Percentiles rank a stretch among this genome's conserved stretches.
phyloP scores from a whole-genome alignment of 92 coral and sea anemone genomes.

The Porites lobata region DNA sequence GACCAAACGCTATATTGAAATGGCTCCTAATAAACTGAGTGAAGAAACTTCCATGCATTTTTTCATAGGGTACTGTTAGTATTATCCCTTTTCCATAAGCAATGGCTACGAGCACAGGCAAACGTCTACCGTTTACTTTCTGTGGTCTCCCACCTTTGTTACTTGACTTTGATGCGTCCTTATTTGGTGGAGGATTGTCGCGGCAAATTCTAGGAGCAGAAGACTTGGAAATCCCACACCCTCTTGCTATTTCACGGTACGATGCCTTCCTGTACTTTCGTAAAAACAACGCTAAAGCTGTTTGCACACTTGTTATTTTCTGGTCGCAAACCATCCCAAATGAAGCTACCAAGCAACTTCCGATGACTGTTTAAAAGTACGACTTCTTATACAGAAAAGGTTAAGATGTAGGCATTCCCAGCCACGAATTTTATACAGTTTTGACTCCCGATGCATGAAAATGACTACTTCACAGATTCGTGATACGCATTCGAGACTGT shows the following conservation, averaged over 20 bases:
- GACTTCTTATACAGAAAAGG: no score
- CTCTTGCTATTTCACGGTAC: not conserved
- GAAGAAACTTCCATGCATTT: constrained; percentile 66
- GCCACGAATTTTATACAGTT: no score
- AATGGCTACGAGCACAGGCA: constrained; percentile 67
- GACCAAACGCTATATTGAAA: constrained; percentile 65
- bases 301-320: not conserved
- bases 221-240: not conserved
- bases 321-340: no score
- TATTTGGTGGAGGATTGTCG: not conserved
- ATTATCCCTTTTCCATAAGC: constrained; percentile 61
- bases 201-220: not conserved
- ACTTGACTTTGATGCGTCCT: not conserved
- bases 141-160: not conserved
- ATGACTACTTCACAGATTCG: no score
- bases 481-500: no score
- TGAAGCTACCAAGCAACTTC: no score
- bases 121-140: constrained; percentile 45
- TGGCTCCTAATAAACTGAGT: constrained; percentile 52
- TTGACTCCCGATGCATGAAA: no score
- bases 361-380: no score
- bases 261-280: not conserved
- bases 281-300: not conserved
- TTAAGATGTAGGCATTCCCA: no score
- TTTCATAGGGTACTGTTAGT: constrained; percentile 49